Conservation (phyloP, 1,140 invertebrate species). For the fruit fly (Drosophila melanogaster) region DNA sequence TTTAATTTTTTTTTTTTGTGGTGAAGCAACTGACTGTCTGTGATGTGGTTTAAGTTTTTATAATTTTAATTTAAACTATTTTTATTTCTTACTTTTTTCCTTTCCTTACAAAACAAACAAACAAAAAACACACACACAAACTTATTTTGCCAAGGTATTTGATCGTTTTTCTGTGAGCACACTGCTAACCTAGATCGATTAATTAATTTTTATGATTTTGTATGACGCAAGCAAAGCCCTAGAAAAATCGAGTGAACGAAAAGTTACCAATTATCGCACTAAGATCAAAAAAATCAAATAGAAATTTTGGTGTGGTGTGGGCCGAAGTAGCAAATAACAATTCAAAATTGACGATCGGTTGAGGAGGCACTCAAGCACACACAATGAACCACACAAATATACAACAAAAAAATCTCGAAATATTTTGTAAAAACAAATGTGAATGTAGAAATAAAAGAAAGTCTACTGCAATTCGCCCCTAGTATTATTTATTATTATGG, state of each 20-base stretch:
- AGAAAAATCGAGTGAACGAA: constrained; percentile 56
- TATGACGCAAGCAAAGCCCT: constrained; percentile 21
- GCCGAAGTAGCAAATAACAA: constrained; percentile 17
- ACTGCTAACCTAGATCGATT: constrained; percentile 47
- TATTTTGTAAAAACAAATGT: constrained; percentile 36
- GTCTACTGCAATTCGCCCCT: constrained; percentile 20
- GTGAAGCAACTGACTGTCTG: constrained; percentile 8
- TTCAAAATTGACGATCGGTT: constrained; percentile 28
- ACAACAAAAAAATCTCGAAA: constrained; percentile 43
- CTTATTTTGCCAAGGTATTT: constrained; percentile 78
- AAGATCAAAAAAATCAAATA: constrained; percentile 65
- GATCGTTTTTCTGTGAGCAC: constrained; percentile 52
- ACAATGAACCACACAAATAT: constrained; percentile 25
- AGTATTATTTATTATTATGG: constrained; percentile 37
- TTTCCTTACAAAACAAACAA: constrained; percentile 19
- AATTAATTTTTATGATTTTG: constrained; percentile 59
- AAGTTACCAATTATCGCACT: constrained; percentile 50
- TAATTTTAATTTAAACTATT: constrained; percentile 67
- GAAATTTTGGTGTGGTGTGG: constrained; percentile 46
- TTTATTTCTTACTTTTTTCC: constrained; percentile 72
- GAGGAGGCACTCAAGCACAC: constrained; percentile 34
- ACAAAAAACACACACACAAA: constrained; percentile 32
- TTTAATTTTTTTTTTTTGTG: neutral
- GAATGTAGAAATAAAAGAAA: constrained; percentile 28
- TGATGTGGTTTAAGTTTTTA: constrained; percentile 62